Conservation (phyloP, 2,113 vertebrate genomes). For the Gasterosteus nipponicus region DNA sequence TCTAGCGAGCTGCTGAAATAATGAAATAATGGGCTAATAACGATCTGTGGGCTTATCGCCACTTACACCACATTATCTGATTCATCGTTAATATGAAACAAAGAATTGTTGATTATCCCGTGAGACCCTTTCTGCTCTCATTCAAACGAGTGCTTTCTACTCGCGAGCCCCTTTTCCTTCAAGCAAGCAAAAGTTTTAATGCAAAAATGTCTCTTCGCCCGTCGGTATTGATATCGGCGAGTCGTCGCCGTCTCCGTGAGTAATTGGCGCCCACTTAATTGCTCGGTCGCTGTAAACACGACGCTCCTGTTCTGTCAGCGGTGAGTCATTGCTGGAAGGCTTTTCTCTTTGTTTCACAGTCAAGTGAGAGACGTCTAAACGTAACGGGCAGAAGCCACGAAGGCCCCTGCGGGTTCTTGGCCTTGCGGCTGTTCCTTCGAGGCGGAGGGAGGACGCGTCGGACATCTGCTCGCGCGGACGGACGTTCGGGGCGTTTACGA, state of each 20-base stretch:
- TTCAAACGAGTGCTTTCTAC: background rate
- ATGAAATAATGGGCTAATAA: background rate
- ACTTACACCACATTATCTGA: too few relatives aligned
- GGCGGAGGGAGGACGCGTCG: slow-evolving; percentile 3
- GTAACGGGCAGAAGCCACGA: slow-evolving; percentile 46
- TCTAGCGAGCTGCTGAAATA: background rate
- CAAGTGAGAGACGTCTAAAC: slow-evolving; percentile 43
- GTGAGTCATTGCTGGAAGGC: slow-evolving; percentile 55
- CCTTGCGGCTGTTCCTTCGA: slow-evolving; percentile 15
- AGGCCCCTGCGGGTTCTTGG: slow-evolving; percentile 23
- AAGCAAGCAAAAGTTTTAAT: background rate
- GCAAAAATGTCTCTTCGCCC: background rate
- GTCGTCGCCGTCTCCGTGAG: slow-evolving; percentile 45
- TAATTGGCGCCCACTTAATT: slow-evolving; percentile 65
- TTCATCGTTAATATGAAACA: background rate
- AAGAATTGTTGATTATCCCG: background rate
- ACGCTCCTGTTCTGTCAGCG: slow-evolving; percentile 44
- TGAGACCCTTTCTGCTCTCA: background rate
- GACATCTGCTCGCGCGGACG: background rate
- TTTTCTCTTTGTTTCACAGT: slow-evolving; percentile 53
- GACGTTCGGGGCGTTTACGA: background rate
- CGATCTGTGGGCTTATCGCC: background rate
- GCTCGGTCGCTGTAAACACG: slow-evolving; percentile 52
- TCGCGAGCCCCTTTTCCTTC: background rate
- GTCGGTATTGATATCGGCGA: slow-evolving; percentile 32